Evolutionary conservation across 2,797 vertebrate genomes (phyloP).

Genomic region (Onychomys leucogaster): DNA sequence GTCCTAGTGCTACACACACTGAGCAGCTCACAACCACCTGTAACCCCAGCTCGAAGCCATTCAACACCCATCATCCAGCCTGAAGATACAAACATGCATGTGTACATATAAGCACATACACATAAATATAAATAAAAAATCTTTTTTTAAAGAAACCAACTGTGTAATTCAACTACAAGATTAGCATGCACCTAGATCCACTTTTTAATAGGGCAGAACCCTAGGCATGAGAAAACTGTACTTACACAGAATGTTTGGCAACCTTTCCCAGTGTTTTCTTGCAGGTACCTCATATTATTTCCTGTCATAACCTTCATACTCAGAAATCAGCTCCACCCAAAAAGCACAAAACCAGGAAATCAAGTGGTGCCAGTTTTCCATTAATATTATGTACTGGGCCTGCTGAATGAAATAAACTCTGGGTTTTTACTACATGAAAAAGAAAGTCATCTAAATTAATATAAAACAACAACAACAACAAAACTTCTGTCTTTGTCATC

Average conservation of each 20-base stretch:
- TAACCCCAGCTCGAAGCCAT: background rate
- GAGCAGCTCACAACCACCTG: background rate
- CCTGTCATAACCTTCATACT: constrained; percentile 57
- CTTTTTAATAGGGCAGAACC: background rate
- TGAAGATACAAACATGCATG: background rate
- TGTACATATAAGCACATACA: background rate
- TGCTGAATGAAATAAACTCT: constrained; percentile 41
- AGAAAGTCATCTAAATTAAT: constrained; percentile 39
- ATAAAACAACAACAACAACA: background rate
- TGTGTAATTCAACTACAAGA: constrained; percentile 16
- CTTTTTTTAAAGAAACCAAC: background rate
- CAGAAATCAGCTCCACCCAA: constrained; percentile 47
- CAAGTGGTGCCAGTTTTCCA: constrained; percentile 51
- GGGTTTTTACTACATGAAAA: background rate
- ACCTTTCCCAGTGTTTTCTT: constrained; percentile 58
- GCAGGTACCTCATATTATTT: constrained; percentile 45
- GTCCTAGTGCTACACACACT: background rate
- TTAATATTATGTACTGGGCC: constrained; percentile 19
- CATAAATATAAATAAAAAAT: background rate
- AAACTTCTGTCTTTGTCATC: background rate
- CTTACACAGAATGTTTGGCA: background rate
- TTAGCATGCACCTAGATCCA: constrained; percentile 1
- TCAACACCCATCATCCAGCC: background rate
- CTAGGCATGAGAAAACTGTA: constrained; percentile 10
- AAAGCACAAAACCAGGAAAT: constrained; percentile 68